A percentile compares a stretch with the other conserved stretches of the same genome.
Conservation (phyloP, 1,140 invertebrate species). For the Lepidurus apus region DNA sequence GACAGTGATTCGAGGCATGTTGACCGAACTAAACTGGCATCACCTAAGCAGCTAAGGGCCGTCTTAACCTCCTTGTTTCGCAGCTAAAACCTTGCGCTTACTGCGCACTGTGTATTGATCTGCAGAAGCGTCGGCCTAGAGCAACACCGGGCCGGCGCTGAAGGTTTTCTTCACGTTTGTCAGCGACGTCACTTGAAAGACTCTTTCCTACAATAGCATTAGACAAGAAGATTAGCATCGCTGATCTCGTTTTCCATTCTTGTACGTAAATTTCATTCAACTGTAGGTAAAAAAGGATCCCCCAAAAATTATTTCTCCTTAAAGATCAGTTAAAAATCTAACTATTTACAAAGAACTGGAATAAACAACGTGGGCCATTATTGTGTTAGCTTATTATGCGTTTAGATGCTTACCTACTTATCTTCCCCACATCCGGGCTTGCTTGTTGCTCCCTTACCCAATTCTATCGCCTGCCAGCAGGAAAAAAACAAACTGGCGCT, state of each 20-base stretch:
- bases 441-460: not conserved
- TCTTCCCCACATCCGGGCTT: not conserved
- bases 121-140: not conserved
- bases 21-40: not conserved
- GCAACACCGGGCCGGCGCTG: not conserved
- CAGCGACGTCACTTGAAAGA: not conserved
- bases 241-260: not conserved
- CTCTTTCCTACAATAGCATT: not conserved
- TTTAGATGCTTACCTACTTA: not conserved
- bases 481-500: not conserved
- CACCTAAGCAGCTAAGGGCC: not conserved
- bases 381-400: not conserved
- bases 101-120: slow-evolving; percentile 21
- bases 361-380: not conserved
- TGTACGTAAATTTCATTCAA: not conserved
- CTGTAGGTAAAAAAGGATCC: not conserved
- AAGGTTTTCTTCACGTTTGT: not conserved
- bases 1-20: not conserved
- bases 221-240: slow-evolving; percentile 6
- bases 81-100: not conserved
- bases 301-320: too few species aligned
- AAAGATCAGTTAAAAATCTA: too few species aligned
- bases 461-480: too few species aligned
- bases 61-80: not conserved
- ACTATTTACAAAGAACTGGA: too few species aligned